phyloP scores from a whole-genome alignment of 2,797 vertebrate genomes.

The Parambassis ranga region DNA sequence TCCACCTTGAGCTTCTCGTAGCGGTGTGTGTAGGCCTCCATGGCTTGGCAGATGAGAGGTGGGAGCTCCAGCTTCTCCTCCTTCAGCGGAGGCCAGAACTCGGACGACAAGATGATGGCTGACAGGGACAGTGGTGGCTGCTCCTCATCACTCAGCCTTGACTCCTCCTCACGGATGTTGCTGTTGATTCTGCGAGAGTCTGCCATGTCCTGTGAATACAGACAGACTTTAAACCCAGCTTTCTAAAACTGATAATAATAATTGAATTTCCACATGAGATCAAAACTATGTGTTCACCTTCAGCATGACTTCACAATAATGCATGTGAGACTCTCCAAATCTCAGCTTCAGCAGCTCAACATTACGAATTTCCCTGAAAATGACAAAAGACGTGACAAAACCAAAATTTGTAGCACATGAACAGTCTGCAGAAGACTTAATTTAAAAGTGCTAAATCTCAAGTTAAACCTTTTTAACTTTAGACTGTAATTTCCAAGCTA shows the following conservation, averaged over 20 bases:
- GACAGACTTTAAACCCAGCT: neutral
- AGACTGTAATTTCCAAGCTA: too few species aligned
- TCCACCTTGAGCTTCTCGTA: slow-evolving; percentile 93
- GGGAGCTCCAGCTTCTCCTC: slow-evolving; percentile 97
- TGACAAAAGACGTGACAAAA: neutral
- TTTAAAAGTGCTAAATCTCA: too few species aligned
- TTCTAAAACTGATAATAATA: too few species aligned
- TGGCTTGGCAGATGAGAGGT: slow-evolving; percentile 83
- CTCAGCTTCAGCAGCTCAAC: slow-evolving; percentile 97
- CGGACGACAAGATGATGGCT: slow-evolving; percentile 91
- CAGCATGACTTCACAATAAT: slow-evolving; percentile 98
- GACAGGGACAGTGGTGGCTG: slow-evolving; percentile 86
- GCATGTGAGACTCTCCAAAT: slow-evolving; percentile 98
- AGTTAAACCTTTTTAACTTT: too few species aligned
- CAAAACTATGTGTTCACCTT: slow-evolving; percentile 79
- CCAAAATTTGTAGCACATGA: too few species aligned
- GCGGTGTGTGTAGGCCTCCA: slow-evolving; percentile 92
- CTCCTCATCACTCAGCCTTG: slow-evolving; percentile 85
- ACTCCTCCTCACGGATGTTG: slow-evolving; percentile 93
- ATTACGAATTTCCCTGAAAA: slow-evolving; percentile 92
- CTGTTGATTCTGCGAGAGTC: slow-evolving; percentile 95
- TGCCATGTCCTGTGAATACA: slow-evolving; percentile 89
- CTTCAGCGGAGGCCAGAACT: slow-evolving; percentile 97
- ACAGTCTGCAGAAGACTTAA: too few species aligned
- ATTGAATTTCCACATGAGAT: too few species aligned